Base-by-base conservation (phyloP, 2,888 invertebrate species). In the Glyphotaelius pellucidus region DNA sequence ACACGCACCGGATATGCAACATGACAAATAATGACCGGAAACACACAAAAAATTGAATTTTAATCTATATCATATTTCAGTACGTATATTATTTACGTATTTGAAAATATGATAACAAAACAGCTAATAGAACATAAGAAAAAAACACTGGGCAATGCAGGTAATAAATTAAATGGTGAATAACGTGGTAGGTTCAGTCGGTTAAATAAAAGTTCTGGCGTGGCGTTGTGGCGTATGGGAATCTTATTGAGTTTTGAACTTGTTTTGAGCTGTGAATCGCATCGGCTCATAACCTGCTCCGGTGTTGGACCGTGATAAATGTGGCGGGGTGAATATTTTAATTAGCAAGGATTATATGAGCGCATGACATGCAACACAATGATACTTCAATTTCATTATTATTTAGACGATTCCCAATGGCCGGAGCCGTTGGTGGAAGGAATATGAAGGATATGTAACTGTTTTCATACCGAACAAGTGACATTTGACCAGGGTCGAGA, bases 311-410 rank as follows among this genome's bases (percentile, higher is more conserved):
- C 91, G 79, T 93, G 93, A 93, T 93, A 91, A 85, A 93, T 91
- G 93, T 80, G 90, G 42, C 35, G 90, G 80, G 90, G 91, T 90
- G 91, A 93, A 93, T 93, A 93, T 93, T 93, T 93, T 93, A 93
- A 93, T 93, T 93, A 93, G 93, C 81, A 90, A 86, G 80, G 90
- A 92, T 91, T 89, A 91, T 92, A 93, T 85, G 92, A 84, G 89
- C 91, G 90, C 47, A 90, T 85, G 88, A 92, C 93, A 93, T 92
- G 93, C 93, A 92, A 93, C 91, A 92, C 90, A 93, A 93, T 93
- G 91, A 93, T 67, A 67, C 90, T 91, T 89, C 91, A 92, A 90
- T 91, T 93, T 93, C 91, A 91, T 93, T 92, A 67, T 67, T 67
- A 93, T 92, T 92, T 80, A 89, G 87, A 80, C 92, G 91, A 92